These are phyloP conservation scores for Manis pentadactyla DNA, from an alignment of 2,797 vertebrate genomes.

Conservation along the genomic window DNA sequence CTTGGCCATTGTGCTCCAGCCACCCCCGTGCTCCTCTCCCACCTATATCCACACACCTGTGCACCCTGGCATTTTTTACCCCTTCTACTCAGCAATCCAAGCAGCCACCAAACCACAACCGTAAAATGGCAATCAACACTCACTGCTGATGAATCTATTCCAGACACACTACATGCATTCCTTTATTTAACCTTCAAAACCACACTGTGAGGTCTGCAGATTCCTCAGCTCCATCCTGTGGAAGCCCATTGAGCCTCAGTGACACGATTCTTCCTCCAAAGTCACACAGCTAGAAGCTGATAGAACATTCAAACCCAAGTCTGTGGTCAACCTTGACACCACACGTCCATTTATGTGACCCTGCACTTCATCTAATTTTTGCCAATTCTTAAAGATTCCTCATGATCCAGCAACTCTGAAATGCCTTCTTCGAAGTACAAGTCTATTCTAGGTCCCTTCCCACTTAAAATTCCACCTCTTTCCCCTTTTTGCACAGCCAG, in stretches of 20 bases:
- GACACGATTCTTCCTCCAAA: not conserved
- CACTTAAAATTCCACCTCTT: not conserved
- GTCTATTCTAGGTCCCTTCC: fast-evolving
- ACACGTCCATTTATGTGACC: fast-evolving
- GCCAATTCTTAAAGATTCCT: fast-evolving
- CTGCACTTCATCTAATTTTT: too few relatives aligned
- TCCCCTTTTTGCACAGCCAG: not conserved
- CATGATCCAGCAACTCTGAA: not conserved
- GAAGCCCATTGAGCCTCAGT: not conserved
- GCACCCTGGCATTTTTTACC: fast-evolving
- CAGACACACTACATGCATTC: fast-evolving
- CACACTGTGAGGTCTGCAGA: fast-evolving
- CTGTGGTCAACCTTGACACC: not conserved
- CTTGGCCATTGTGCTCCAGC: not conserved
- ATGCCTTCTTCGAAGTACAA: not conserved
- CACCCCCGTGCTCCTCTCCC: fast-evolving
- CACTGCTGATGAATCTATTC: fast-evolving
- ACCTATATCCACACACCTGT: fast-evolving
- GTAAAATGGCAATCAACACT: fast-evolving
- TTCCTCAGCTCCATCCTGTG: fast-evolving
- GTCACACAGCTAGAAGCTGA: not conserved
- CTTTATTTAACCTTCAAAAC: not conserved
- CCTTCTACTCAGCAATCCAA: fast-evolving
- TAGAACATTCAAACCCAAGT: not conserved
- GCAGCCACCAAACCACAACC: not conserved